These are phyloP conservation scores for Columba janthina DNA, from an alignment of 2,113 vertebrate genomes.

Conservation along the genomic window DNA sequence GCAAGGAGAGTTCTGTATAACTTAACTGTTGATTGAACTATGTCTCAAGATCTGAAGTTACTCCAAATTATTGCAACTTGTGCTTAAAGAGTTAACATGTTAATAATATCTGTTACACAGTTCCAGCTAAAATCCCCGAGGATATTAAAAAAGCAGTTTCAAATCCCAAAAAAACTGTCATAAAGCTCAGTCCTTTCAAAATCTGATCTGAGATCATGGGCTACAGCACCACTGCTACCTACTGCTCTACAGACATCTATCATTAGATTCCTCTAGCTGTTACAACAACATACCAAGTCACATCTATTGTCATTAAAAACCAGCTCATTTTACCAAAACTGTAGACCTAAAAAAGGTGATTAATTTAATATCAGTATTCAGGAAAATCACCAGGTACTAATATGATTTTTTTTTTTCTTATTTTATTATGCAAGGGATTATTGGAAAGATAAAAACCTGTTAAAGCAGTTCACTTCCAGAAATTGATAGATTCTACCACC, in stretches of 20 bases:
- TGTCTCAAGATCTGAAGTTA: background rate
- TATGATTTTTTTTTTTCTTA: background rate
- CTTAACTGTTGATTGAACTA: background rate
- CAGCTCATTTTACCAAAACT: background rate
- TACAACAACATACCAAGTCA: background rate
- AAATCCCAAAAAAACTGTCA: background rate
- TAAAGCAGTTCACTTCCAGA: background rate
- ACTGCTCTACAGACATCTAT: background rate
- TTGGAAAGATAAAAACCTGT: background rate
- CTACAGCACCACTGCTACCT: background rate
- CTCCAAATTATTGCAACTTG: background rate
- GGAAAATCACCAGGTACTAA: background rate
- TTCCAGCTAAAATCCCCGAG: background rate
- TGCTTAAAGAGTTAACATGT: background rate
- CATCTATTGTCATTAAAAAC: background rate
- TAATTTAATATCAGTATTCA: background rate
- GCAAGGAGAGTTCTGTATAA: background rate
- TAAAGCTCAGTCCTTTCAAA: background rate
- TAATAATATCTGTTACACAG: background rate
- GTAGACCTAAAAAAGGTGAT: background rate
- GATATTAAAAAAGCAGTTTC: background rate
- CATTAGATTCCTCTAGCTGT: background rate
- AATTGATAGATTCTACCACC: background rate
- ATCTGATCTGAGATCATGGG: background rate
- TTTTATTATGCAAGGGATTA: background rate